Evolutionary conservation across 2,113 vertebrate genomes (phyloP), one percentile per base, ranked within the genome.

Genomic region (Panthera uncia): DNA sequence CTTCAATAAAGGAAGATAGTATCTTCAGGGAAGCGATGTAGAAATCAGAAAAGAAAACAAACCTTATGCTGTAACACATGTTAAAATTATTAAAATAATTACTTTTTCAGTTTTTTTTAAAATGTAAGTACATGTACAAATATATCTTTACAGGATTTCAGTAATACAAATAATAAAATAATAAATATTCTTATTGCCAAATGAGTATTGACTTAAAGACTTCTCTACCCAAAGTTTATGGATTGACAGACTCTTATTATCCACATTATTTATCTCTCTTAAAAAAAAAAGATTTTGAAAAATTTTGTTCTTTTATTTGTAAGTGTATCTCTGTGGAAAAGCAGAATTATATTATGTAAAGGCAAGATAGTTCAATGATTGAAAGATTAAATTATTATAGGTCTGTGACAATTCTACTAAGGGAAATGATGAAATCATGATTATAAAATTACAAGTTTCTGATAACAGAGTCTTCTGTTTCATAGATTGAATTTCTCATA

Each of bases 351-450:
- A 69, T 36, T 76, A 10, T 87, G 89, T 80, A 81, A 2, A 88
- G 4, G 8, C 73, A 81, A 81, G 31, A 33, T n/a, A 25, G 2
- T 18, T 80, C 71, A 94, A 5, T 68, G 38, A 15, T 85, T 41
- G 36, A 14, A 63, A 80, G 16, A 65, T 84, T 91, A 73, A 90
- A 94, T 83, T 95, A 76, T 91, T 94, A 63, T n/a, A 83, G 19
- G 76, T 81, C 12, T 57, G 36, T 76, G 65, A 95, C 55, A 84
- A 36, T 89, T 87, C 21, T 19, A 21, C 38, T 55, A 76, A 63
- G 48, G 36, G 16, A 96, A 94, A 66, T 68, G 18, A 33, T 68
- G 50, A 65, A 57, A 1, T 93, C 23, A 81, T 87, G 36, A 71
- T 69, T 74, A 66, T 23, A 88, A 55, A 38, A 71, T 3, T 29